Evolutionary conservation across 2,797 vertebrate genomes (phyloP).

Genomic region (Falco berigora): DNA sequence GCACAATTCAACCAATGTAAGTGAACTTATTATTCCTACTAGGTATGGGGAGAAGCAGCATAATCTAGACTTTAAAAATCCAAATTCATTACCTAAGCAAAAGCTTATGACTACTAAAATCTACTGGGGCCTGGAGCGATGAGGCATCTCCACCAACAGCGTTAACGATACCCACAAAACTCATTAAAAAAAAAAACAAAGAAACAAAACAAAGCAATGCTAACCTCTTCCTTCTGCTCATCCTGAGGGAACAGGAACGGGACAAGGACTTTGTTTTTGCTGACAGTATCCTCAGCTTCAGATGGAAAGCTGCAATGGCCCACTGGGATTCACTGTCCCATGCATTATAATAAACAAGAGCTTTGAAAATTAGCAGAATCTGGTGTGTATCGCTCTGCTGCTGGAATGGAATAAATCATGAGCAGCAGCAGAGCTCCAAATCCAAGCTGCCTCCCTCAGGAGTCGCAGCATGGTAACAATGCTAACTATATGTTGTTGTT

Average conservation of each 20-base stretch:
- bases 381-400: background rate
- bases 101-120: background rate
- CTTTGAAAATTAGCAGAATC: slow-evolving; percentile 43
- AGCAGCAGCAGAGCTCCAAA: background rate
- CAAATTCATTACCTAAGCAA: background rate
- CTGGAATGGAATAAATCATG: background rate
- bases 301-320: background rate
- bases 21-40: background rate
- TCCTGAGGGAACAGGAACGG: background rate
- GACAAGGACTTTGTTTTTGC: background rate
- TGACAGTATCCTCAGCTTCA: slow-evolving; percentile 45
- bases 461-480: slow-evolving; percentile 31
- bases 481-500: slow-evolving; percentile 30
- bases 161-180: background rate
- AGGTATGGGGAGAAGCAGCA: background rate
- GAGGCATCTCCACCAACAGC: background rate
- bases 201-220: background rate
- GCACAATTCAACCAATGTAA: background rate
- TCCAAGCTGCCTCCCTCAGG: background rate
- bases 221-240: slow-evolving; percentile 3
- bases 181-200: background rate
- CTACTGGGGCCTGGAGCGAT: background rate
- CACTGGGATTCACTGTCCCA: background rate
- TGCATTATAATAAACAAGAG: slow-evolving; percentile 33
- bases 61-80: background rate